phyloP scores from a whole-genome alignment of 2,797 vertebrate species.

The Ispidina lecontei region DNA sequence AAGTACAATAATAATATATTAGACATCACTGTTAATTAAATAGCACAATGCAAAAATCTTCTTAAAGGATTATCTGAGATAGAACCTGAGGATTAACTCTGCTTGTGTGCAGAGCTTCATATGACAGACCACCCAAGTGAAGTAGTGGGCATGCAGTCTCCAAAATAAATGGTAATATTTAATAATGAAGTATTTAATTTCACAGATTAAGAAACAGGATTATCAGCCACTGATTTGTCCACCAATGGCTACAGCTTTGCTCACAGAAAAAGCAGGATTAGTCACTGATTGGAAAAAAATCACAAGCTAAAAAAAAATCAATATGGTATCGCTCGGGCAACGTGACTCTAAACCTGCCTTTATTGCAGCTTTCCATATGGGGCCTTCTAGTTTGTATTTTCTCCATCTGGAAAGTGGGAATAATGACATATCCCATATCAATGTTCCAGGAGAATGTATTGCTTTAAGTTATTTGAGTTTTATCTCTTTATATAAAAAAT shows the following conservation, averaged over 20 bases:
- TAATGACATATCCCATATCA: neutral
- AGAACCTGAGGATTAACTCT: neutral
- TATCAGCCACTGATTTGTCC: neutral
- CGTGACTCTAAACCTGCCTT: rapidly evolving
- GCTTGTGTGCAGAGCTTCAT: neutral
- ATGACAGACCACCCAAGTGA: neutral
- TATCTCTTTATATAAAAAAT: neutral
- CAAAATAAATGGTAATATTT: neutral
- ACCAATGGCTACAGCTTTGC: neutral
- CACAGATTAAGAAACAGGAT: neutral
- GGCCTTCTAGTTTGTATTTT: neutral
- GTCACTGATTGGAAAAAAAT: neutral
- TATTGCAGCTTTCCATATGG: neutral
- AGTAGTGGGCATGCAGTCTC: neutral
- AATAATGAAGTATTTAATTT: neutral
- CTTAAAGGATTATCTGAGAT: neutral
- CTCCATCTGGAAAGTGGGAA: neutral
- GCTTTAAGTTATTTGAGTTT: neutral
- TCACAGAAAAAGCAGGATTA: neutral
- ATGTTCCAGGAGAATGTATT: neutral
- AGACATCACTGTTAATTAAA: constrained; percentile 13
- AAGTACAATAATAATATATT: neutral
- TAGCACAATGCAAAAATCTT: neutral
- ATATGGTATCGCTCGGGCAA: neutral
- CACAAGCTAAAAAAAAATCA: neutral